Percentiles rank a stretch among this genome's conserved stretches.
Conservation (phyloP, 2,888 invertebrate genomes). For the Drosophila neoperkinsi region DNA sequence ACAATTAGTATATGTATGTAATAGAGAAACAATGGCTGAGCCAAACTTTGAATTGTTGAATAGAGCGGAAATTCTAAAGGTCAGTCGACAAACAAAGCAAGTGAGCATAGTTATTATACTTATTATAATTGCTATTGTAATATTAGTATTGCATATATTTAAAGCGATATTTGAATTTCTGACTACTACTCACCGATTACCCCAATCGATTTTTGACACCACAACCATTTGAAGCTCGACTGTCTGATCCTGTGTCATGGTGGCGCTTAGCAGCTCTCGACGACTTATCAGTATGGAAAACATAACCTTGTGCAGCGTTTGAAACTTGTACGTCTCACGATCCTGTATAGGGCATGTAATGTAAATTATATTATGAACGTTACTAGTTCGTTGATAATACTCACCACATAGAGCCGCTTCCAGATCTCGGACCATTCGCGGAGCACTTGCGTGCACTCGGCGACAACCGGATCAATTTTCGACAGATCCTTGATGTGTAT, state of each 20-base stretch:
- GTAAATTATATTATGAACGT: too few relatives aligned
- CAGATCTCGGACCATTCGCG: constrained; percentile 97
- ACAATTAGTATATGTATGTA: background rate
- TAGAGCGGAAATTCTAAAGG: background rate
- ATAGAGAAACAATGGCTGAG: background rate
- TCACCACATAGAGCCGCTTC: constrained; percentile 96
- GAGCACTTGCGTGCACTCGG: constrained; percentile 95
- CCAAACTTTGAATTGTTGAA: background rate
- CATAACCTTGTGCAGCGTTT: constrained; percentile 95
- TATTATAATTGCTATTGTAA: background rate
- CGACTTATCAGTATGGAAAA: constrained; percentile 94
- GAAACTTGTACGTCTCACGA: constrained; percentile 93
- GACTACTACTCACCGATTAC: constrained; percentile 91
- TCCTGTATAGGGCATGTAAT: constrained; percentile 87
- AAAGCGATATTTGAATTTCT: background rate
- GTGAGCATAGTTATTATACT: too few relatives aligned
- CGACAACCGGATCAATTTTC: constrained; percentile 94
- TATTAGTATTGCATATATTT: background rate
- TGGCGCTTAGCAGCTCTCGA: constrained; percentile 93
- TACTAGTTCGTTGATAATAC: constrained; percentile 65
- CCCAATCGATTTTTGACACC: constrained; percentile 97
- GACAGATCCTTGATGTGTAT: constrained; percentile 94
- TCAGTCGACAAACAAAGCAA: background rate
- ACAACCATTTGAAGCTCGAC: constrained; percentile 93
- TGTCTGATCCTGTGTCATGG: constrained; percentile 96